Percentiles rank a stretch among this genome's conserved stretches.
Evolutionary conservation across 1,140 invertebrate genomes (phyloP).

Genomic region (Antheraea pernyi): DNA sequence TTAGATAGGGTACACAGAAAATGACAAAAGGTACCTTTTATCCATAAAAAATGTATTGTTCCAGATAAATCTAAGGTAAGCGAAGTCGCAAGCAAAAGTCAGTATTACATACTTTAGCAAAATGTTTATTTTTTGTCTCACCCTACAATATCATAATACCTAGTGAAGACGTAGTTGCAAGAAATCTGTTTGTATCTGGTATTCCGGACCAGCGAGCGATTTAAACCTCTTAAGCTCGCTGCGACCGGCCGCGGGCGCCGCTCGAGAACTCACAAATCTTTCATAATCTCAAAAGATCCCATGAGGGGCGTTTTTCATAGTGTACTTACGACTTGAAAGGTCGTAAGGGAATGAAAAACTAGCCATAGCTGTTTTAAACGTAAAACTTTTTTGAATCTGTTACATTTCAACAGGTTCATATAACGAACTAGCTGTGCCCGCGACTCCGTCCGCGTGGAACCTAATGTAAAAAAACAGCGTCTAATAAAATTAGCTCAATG

Average conservation of each 20-base stretch:
- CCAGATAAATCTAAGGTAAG: no score
- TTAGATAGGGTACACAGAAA: no score
- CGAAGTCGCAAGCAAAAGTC: no score
- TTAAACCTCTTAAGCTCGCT: constrained; percentile 75
- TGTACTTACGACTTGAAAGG: constrained; percentile 39
- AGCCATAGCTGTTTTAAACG: constrained; percentile 14
- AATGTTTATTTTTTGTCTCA: not conserved
- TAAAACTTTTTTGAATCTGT: not conserved
- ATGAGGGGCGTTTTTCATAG: constrained; percentile 65
- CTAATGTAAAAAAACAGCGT: no score
- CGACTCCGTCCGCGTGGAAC: no score
- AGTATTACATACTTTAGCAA: not conserved
- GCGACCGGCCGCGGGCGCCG: constrained; percentile 56
- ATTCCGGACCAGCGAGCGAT: constrained; percentile 72
- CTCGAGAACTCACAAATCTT: constrained; percentile 77
- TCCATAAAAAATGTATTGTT: no score
- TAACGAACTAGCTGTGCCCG: no score
- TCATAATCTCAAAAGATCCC: constrained; percentile 72
- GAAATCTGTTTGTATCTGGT: constrained; percentile 74
- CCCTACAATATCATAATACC: constrained; percentile 37
- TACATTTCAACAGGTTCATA: no score
- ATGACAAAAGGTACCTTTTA: no score
- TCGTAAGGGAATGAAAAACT: constrained; percentile 37
- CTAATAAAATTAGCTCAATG: no score
- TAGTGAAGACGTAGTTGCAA: constrained; percentile 38